Percentiles rank a stretch among this genome's conserved stretches.
Evolutionary conservation across 2,888 invertebrate genomes (phyloP).

Genomic region (Epirrhoe alternata): DNA sequence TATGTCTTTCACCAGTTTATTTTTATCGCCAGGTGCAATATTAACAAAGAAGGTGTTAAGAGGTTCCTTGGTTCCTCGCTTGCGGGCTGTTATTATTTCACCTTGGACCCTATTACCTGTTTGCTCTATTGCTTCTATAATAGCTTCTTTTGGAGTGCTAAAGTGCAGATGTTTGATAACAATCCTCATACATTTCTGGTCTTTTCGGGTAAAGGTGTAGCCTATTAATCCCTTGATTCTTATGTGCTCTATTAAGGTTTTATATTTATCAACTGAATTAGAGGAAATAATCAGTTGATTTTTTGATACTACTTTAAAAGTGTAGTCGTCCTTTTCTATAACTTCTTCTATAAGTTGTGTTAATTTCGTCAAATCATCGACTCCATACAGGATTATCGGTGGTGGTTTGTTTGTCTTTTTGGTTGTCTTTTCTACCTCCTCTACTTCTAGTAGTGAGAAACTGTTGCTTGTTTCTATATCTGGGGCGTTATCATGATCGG

Average conservation of each 20-base stretch:
- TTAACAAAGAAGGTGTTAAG: not conserved
- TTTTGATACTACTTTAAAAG: constrained; percentile 13
- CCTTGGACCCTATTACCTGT: constrained; percentile 6
- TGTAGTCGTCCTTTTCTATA: not conserved
- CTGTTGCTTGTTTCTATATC: constrained; percentile 10
- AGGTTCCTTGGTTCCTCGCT: constrained; percentile 5
- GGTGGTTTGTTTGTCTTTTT: constrained; percentile 10
- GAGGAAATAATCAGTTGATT: constrained; percentile 9
- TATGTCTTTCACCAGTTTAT: not conserved
- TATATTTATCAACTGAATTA: constrained; percentile 32
- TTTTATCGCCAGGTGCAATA: not conserved
- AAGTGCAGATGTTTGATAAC: not conserved
- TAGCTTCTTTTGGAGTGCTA: constrained; percentile 8
- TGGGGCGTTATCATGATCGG: not conserved
- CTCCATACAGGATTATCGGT: constrained; percentile 13
- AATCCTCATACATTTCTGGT: constrained; percentile 8
- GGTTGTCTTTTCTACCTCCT: not conserved
- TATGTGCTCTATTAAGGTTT: constrained; percentile 34
- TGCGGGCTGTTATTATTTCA: constrained; percentile 16
- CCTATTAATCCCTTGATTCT: constrained; percentile 18
- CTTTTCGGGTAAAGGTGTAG: constrained; percentile 12
- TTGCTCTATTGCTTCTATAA: constrained; percentile 6
- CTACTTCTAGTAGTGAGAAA: constrained; percentile 11
- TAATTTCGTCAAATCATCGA: constrained; percentile 8
- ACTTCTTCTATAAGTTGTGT: constrained; percentile 6